Evolutionary conservation across 2,113 vertebrate species (phyloP).

Genomic region (Psittacula cyanocephala): DNA sequence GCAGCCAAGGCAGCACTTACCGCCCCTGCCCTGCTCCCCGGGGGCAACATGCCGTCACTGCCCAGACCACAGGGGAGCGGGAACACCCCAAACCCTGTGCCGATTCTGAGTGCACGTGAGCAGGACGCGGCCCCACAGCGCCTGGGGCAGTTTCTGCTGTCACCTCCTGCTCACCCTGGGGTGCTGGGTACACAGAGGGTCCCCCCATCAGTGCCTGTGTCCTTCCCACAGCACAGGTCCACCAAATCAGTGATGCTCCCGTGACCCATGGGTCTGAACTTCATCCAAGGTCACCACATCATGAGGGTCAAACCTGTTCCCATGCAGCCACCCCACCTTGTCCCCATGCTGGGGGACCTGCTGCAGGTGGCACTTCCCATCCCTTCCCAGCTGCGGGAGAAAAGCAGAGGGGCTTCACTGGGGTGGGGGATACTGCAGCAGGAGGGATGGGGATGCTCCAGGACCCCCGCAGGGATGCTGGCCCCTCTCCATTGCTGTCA

Average conservation of each 20-base stretch:
- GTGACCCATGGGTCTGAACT: not conserved
- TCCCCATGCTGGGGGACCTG: too few relatives aligned
- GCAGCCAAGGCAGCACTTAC: conserved; percentile 7
- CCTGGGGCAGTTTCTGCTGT: not conserved
- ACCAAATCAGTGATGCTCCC: fast-evolving
- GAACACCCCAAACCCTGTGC: not conserved
- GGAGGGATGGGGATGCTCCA: not conserved
- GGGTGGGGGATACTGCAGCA: not conserved
- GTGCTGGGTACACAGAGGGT: not conserved
- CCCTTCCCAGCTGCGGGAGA: fast-evolving
- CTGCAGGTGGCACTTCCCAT: not conserved
- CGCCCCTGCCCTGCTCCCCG: not conserved
- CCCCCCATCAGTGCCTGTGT: not conserved
- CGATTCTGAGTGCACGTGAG: not conserved
- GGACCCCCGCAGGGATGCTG: not conserved
- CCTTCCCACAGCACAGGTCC: fast-evolving
- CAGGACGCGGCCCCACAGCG: not conserved
- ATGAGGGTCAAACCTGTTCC: not conserved
- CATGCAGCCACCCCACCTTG: not conserved
- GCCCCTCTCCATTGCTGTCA: not conserved
- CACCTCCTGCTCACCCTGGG: not conserved
- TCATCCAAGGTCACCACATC: not conserved
- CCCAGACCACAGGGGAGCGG: not conserved
- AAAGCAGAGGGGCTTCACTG: not conserved
- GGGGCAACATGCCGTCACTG: not conserved